Evolutionary conservation across 2,888 invertebrate genomes (phyloP), one percentile per base, ranked within the genome.

Genomic region (Chloroclysta siterata): DNA sequence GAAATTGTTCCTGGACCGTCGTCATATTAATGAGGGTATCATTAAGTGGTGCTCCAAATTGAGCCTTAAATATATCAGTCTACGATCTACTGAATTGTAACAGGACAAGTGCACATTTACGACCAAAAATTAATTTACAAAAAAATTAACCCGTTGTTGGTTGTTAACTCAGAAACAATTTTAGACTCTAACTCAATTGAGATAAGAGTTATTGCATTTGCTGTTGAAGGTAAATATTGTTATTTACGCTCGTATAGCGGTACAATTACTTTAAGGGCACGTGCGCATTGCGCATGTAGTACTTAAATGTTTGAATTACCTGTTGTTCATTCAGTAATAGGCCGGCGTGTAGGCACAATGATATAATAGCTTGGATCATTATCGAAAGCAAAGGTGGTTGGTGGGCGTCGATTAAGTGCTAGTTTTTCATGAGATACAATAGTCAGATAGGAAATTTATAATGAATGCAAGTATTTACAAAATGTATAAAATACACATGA

Each of bases 251-350:
- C 11, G 36, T 11, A 29, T 33, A 48, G 58, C 11, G 69, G 75
- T 75, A 74, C 76, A 74, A 77, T 78, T 81, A 78, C 76, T 51
- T 72, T 76, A 74, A 74, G 74, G 79, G 80, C 81, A 80, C 82
- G 81, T 74, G 79, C 68, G 66, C 67, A 68, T 65, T 74, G 79
- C 68, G 66, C 67, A 68, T 65, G 56, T 66, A 70, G 56, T 74
- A 52, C 72, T 63, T 47, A 73, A 70, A 71, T 67, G 53, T 70
- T 72, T 69, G 62, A 68, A 63, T 70, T 64, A 61, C 54, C 55
- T 57, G 55, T 28, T 59, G 56, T 52, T 52, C 51, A 39, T 63
- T 56, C 44, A 53, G 33, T 62, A 39, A 53, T 53, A 52, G 55
- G 42, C 22, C 41, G 36, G 63, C 63, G 54, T 54, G 28, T 52